These are phyloP conservation scores for Bombus confusus DNA, from an alignment of 1,140 invertebrate species.

Conservation along the genomic window DNA sequence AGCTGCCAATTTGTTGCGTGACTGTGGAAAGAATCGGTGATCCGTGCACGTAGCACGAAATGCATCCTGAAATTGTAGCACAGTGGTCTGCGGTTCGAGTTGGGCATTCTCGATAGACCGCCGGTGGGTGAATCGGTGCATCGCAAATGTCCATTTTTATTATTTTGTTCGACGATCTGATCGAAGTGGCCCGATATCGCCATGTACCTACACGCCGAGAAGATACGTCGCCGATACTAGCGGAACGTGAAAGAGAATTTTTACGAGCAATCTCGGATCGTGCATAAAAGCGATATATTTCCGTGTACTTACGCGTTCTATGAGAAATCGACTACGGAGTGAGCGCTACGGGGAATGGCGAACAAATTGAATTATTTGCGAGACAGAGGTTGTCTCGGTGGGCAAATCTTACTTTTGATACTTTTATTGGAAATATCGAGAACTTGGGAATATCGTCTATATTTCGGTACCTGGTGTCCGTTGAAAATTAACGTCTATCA, in stretches of 20 bases:
- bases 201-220: not conserved
- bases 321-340: not conserved
- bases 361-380: constrained; percentile 20
- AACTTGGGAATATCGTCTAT: too few relatives aligned
- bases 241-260: constrained; percentile 36
- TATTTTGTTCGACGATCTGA: constrained; percentile 5
- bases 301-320: not conserved
- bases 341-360: too few relatives aligned
- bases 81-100: not conserved
- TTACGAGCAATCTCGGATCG: constrained; percentile 20
- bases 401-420: too few relatives aligned
- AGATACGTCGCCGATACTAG: not conserved
- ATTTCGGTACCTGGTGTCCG: too few relatives aligned
- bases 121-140: not conserved
- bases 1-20: not conserved
- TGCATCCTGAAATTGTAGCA: constrained; percentile 22
- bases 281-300: not conserved
- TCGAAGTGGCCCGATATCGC: not conserved
- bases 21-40: constrained; percentile 22
- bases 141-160: constrained; percentile 31
- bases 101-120: not conserved
- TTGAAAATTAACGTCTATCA: too few relatives aligned
- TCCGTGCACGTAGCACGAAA: constrained; percentile 27
- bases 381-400: not conserved
- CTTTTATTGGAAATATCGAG: too few relatives aligned